Evolutionary conservation across 1,140 invertebrate genomes (phyloP).

Genomic region (Rhopalosiphum padi): DNA sequence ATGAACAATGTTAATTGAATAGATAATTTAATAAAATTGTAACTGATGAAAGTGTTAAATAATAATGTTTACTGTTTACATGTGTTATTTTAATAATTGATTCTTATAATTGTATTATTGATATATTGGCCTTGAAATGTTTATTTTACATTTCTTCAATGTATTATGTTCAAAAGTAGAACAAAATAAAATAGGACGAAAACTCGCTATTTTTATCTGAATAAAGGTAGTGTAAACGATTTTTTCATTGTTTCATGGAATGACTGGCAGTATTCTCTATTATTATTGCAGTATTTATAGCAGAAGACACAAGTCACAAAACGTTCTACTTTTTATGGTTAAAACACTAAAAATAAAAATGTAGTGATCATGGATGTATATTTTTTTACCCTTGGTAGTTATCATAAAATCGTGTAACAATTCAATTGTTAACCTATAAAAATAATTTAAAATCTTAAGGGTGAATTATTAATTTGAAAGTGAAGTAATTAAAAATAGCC

Average conservation of each 20-base stretch:
- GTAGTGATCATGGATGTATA: not conserved
- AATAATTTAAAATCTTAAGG: not conserved
- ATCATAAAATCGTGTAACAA: not conserved
- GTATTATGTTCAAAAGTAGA: conserved; percentile 1
- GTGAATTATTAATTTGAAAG: not conserved
- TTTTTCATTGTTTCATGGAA: conserved; percentile 28
- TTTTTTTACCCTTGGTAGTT: not conserved
- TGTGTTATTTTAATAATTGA: not conserved
- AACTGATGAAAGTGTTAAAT: not conserved
- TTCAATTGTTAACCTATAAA: not conserved
- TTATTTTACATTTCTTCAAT: not conserved
- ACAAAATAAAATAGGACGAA: conserved; percentile 14
- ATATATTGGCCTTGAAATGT: not conserved
- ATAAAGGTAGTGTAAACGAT: conserved; percentile 41
- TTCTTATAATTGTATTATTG: not conserved
- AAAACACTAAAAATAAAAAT: not conserved
- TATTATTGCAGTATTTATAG: conserved; percentile 22
- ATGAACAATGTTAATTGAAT: not conserved
- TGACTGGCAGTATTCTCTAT: not conserved
- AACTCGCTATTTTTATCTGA: not conserved
- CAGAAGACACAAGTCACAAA: not conserved
- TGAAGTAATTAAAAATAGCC: not conserved
- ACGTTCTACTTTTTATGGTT: conserved; percentile 13
- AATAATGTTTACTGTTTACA: not conserved
- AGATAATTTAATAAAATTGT: not conserved